Evolutionary conservation across 2,888 invertebrate species (phyloP).

Genomic region (Hofmannophila pseudospretella): DNA sequence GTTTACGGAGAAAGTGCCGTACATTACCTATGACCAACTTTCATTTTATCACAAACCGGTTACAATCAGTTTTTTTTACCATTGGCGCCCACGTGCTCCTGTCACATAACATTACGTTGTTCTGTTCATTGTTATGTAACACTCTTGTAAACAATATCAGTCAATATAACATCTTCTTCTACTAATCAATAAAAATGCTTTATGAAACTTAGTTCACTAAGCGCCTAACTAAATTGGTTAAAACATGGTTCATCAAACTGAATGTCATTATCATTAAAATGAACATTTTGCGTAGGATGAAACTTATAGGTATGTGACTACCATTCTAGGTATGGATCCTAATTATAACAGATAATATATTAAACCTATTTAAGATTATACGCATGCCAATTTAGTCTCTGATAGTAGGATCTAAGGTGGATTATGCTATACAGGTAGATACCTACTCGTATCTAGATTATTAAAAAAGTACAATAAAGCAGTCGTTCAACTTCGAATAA

Average conservation of each 20-base stretch:
- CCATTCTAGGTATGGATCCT: conserved; percentile 37
- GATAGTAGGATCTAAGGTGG: conserved; percentile 30
- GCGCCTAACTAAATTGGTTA: no score
- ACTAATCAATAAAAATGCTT: no score
- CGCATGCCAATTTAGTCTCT: conserved; percentile 35
- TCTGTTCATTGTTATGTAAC: conserved; percentile 10
- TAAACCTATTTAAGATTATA: conserved; percentile 17
- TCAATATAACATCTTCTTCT: no score
- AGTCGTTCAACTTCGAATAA: conserved; percentile 49
- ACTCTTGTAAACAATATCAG: no score
- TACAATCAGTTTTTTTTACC: conserved; percentile 38
- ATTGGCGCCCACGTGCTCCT: conserved; percentile 15
- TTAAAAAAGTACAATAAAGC: conserved; percentile 48
- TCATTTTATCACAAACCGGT: conserved; percentile 57
- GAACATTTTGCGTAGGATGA: conserved; percentile 41
- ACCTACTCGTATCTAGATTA: conserved; percentile 24
- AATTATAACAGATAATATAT: conserved; percentile 34
- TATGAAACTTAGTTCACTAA: no score
- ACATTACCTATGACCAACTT: conserved; percentile 53
- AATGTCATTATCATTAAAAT: conserved; percentile 35
- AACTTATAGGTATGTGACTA: conserved; percentile 13
- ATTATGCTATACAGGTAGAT: conserved; percentile 32
- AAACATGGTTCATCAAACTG: conserved; percentile 41
- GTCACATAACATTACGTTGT: conserved; percentile 3
- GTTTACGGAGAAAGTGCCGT: conserved; percentile 57